Base-by-base conservation (phyloP, 2,797 vertebrate species). In the Chelmon rostratus region DNA sequence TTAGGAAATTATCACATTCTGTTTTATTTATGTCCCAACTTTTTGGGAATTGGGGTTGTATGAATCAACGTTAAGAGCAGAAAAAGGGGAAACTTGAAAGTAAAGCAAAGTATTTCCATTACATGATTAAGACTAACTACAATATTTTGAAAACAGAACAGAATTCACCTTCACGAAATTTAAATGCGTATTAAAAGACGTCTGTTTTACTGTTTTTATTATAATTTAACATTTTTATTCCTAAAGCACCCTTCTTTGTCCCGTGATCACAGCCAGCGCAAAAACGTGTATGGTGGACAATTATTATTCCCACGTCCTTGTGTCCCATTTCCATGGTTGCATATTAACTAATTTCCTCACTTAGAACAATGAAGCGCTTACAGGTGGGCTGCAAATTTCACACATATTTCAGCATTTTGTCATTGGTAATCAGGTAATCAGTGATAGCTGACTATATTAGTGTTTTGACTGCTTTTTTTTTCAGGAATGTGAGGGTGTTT, bases 251-350 rank as follows among this genome's bases (percentile, higher is more conserved):
- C n/a, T 5, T 50, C 28, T 62, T 40, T 40, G 44, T 23, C 9
- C 16, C 9, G 6, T 49, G 47, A 50, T 28, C 12, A 23, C 25
- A 56, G 12, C 5, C 8, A 33, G 15, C 35, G 3, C 53, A 70
- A 35, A 40, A 52, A 52, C 33, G 59, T 64, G 28, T 25, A 25
- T 38, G 46, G 25, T 53, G 62, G 25, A 52, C n/a, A 7, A 53
- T 54, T 33, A 2, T 69, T 63, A 12, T n/a, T 46, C 46, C n/a
- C 47, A 28, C 4, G 0, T n/a, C 47, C 15, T 13, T 6, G 3
- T 61, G 25, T 67, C n/a, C 6, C 25, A 50, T 70, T 73, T 67
- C 64, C 68, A 21, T 64, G 38, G 50, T 63, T 64, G 40, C 73
- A 68, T 49, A 65, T 61, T 6, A 66, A 71, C 28, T 76, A 0